Evolutionary conservation across 2,797 vertebrate species (phyloP).

Genomic region (Amniataba percoides): DNA sequence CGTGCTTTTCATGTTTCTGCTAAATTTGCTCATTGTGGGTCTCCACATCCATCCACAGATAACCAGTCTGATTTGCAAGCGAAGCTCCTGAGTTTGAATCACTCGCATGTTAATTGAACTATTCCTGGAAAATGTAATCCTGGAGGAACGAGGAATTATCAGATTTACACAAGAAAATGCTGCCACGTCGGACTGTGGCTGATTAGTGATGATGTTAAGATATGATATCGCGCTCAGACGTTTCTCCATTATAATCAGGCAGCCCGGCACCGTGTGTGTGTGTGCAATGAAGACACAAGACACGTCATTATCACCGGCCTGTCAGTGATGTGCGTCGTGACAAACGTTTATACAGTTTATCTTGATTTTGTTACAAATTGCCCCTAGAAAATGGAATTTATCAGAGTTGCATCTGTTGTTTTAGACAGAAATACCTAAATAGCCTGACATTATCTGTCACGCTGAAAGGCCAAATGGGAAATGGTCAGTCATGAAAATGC

Average conservation of each 20-base stretch:
- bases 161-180: slow-evolving; percentile 43
- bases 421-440: neutral
- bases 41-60: slow-evolving; percentile 17
- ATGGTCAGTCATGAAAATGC: slow-evolving; percentile 1
- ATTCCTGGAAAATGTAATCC: slow-evolving; percentile 23
- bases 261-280: neutral
- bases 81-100: slow-evolving; percentile 17
- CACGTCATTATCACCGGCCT: slow-evolving; percentile 5
- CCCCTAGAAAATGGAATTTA: neutral
- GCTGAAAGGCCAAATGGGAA: neutral
- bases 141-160: slow-evolving; percentile 13
- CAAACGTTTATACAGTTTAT: slow-evolving; percentile 8
- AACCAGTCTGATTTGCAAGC: slow-evolving; percentile 4
- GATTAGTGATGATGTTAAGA: slow-evolving; percentile 33
- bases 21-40: slow-evolving; percentile 26
- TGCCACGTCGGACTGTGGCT: slow-evolving; percentile 3
- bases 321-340: slow-evolving; percentile 3
- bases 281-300: slow-evolving; percentile 2
- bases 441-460: neutral
- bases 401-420: slow-evolving; percentile 8
- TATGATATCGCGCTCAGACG: slow-evolving; percentile 21
- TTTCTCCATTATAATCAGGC: neutral
- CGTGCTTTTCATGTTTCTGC: slow-evolving; percentile 30
- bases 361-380: neutral
- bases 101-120: slow-evolving; percentile 23